Percentiles rank a stretch among this genome's conserved stretches.
phyloP scores from a whole-genome alignment of 1,140 invertebrate genomes.

The Brachionus rotundiformis region DNA sequence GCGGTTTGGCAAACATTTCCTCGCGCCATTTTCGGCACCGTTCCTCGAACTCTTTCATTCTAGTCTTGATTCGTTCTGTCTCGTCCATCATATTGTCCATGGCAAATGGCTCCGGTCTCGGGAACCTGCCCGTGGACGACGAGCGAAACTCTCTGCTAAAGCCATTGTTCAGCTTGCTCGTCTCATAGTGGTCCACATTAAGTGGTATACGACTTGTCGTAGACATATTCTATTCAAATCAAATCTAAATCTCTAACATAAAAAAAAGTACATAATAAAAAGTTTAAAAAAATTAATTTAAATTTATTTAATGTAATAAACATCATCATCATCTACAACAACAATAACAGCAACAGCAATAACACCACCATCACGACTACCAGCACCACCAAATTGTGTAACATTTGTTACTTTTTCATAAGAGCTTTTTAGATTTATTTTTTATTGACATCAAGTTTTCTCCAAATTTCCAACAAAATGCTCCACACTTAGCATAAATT shows the following conservation, averaged over 20 bases:
- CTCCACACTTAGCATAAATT: not conserved
- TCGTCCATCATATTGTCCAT: conserved; percentile 40
- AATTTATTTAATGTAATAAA: no score
- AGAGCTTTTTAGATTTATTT: not conserved
- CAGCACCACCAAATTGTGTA: no score
- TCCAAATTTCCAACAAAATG: not conserved
- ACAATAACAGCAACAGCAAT: no score
- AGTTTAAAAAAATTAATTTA: no score
- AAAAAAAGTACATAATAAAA: no score
- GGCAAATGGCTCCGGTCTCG: not conserved
- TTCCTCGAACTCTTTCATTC: conserved; percentile 51
- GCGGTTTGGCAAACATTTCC: conserved; percentile 10
- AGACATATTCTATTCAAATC: not conserved
- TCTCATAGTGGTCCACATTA: not conserved
- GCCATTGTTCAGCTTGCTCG: not conserved
- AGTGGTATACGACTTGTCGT: not conserved
- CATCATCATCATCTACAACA: no score
- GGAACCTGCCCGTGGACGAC: not conserved
- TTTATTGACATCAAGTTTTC: not conserved
- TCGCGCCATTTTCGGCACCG: conserved; percentile 45
- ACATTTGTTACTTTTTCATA: no score
- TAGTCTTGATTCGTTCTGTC: conserved; percentile 16
- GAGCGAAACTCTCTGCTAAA: not conserved
- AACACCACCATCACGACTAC: no score
- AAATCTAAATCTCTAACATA: no score